Conservation (phyloP, 2,888 invertebrate species). For the Mantis religiosa region DNA sequence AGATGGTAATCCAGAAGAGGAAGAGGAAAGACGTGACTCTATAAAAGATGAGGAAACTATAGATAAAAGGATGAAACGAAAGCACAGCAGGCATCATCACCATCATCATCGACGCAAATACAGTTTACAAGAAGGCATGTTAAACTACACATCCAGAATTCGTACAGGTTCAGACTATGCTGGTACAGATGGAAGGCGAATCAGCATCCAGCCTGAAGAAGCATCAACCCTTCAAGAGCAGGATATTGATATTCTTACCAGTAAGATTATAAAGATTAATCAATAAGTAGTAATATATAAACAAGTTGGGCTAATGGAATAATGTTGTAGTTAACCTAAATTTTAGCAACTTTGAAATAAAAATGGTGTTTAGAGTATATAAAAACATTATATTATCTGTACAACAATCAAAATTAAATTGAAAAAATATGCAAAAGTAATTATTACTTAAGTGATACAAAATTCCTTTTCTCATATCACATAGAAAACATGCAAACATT, state of each 20-base stretch:
- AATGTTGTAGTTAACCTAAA: not conserved
- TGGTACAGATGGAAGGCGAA: conserved; percentile 47
- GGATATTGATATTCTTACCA: conserved; percentile 76
- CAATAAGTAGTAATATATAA: not conserved
- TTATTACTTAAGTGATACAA: not conserved
- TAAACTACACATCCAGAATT: conserved; percentile 37
- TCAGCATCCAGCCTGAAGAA: conserved; percentile 71
- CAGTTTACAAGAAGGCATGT: conserved; percentile 66
- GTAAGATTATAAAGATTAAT: conserved; percentile 24
- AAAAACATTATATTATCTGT: not conserved
- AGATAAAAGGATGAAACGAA: conserved; percentile 31
- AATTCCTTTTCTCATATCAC: no score
- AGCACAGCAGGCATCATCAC: conserved; percentile 49
- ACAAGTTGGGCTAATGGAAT: not conserved
- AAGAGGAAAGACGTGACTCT: conserved; percentile 10
- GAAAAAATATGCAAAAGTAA: no score
- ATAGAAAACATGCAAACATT: no score
- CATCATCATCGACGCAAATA: conserved; percentile 66
- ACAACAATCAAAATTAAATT: not conserved
- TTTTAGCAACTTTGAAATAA: not conserved
- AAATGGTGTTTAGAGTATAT: not conserved
- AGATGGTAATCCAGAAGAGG: conserved; percentile 17
- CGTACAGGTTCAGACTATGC: conserved; percentile 47
- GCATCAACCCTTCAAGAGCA: conserved; percentile 66
- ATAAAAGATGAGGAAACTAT: not conserved